Conservation (phyloP, 2,113 vertebrate species). For the Spizaetus ornatus region DNA sequence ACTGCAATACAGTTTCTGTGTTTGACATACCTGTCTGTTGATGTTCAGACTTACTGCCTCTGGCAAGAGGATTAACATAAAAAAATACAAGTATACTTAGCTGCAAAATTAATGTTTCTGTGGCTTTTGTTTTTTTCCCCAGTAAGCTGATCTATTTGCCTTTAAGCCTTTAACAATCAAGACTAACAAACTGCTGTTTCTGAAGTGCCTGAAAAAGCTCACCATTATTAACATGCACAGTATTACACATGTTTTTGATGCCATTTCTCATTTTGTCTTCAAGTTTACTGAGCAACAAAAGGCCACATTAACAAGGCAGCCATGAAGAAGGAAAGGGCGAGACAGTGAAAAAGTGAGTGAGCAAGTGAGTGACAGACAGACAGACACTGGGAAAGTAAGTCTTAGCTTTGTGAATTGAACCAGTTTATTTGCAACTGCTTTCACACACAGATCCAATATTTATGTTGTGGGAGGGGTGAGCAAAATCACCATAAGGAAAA, state of each 20-base stretch:
- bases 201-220: constrained; percentile 18
- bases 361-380: neutral
- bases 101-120: neutral
- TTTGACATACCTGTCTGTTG: neutral
- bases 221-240: neutral
- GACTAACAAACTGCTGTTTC: constrained; percentile 6
- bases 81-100: neutral
- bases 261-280: constrained; percentile 28
- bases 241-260: neutral
- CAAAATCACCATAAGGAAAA: neutral
- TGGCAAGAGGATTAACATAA: neutral
- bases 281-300: neutral
- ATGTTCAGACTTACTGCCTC: neutral
- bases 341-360: neutral
- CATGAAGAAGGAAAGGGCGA: neutral
- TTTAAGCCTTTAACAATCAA: constrained; percentile 38
- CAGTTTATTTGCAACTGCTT: neutral
- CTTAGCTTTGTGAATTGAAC: neutral
- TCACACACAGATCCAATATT: neutral
- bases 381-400: neutral
- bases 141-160: neutral
- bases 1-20: neutral
- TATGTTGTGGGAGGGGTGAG: neutral
- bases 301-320: neutral
- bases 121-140: neutral